A percentile compares a stretch with the other conserved stretches of the same genome.
Evolutionary conservation across 1,140 invertebrate genomes (phyloP).

Genomic region (Nasonia vitripennis): DNA sequence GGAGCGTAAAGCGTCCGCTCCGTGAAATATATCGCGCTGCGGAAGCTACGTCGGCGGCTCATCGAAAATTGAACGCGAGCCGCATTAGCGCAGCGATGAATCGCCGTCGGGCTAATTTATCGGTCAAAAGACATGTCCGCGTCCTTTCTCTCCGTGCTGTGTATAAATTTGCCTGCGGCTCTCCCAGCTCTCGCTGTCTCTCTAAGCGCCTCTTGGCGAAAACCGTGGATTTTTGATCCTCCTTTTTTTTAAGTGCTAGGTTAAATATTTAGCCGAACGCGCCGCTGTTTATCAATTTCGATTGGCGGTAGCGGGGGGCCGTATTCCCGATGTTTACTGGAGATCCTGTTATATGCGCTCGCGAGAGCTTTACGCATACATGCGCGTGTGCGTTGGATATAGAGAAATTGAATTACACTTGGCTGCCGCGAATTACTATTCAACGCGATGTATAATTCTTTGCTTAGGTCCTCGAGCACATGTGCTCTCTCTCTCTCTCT

Average conservation of each 20-base stretch:
- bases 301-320: neutral
- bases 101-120: neutral
- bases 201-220: too few relatives aligned
- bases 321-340: neutral
- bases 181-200: too few relatives aligned
- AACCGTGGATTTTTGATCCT: too few relatives aligned
- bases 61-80: neutral
- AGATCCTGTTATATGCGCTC: neutral
- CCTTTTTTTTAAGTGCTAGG: neutral
- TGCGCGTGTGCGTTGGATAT: too few relatives aligned
- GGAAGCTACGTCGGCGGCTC: neutral
- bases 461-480: neutral
- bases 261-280: neutral
- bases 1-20: neutral
- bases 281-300: conserved; percentile 1
- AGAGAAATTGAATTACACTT: neutral
- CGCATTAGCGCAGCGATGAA: neutral
- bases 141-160: neutral
- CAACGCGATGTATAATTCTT: neutral
- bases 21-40: neutral
- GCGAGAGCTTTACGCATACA: neutral
- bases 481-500: neutral
- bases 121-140: neutral
- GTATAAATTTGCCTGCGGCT: neutral
- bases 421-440: neutral